Percentiles rank a stretch among this genome's conserved stretches.
phyloP scores from a whole-genome alignment of 2,113 vertebrate genomes.

The Microtus richardsoni region DNA sequence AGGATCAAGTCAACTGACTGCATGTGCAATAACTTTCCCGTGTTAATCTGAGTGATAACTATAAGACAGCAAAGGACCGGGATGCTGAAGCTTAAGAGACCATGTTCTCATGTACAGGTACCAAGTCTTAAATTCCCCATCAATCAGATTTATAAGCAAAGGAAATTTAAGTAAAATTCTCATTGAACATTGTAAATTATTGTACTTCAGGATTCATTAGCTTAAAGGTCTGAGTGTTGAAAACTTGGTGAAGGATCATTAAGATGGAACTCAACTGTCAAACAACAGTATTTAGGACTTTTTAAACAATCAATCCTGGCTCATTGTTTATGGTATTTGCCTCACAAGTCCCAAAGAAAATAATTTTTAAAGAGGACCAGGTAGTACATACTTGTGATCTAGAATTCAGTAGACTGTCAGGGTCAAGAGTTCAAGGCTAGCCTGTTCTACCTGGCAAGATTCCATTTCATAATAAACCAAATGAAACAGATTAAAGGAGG shows the following conservation, averaged over 20 bases:
- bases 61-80: not conserved
- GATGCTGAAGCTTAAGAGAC: not conserved
- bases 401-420: too few species aligned
- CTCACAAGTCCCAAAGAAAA: not conserved
- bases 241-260: not conserved
- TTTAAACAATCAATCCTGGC: not conserved
- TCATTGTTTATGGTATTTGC: not conserved
- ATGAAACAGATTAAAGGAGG: not conserved
- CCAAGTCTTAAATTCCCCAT: not conserved
- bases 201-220: not conserved
- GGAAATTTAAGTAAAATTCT: not conserved
- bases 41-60: not conserved
- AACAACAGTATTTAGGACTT: not conserved
- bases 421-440: not conserved
- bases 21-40: not conserved
- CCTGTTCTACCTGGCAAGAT: not conserved
- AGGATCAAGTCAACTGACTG: not conserved
- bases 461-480: not conserved
- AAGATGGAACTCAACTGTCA: not conserved
- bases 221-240: not conserved
- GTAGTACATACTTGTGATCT: not conserved
- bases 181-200: not conserved
- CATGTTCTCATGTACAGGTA: not conserved
- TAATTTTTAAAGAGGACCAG: not conserved
- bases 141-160: not conserved